phyloP scores from a whole-genome alignment of 1,140 invertebrate species.

The Gryllus bimaculatus region DNA sequence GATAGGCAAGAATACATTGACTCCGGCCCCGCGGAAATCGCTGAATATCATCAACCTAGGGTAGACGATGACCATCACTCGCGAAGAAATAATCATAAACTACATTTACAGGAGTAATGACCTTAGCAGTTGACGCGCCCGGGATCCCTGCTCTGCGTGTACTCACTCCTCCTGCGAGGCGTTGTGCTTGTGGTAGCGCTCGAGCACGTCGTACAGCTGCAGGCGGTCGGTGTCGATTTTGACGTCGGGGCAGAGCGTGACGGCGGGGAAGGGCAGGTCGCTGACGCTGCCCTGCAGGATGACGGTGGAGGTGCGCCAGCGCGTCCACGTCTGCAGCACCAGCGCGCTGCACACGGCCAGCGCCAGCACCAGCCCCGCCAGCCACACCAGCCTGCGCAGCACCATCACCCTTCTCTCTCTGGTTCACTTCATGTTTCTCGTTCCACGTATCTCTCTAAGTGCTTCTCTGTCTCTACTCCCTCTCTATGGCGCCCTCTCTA shows the following conservation, averaged over 20 bases:
- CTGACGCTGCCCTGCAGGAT: not conserved
- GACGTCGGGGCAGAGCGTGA: not conserved
- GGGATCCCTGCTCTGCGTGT: not conserved
- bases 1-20: no score
- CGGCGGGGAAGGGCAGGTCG: not conserved
- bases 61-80: no score
- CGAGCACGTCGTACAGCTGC: no score
- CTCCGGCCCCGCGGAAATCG: no score
- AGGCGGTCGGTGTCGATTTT: not conserved
- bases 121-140: no score
- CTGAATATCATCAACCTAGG: no score
- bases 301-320: not conserved
- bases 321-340: not conserved
- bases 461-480: no score
- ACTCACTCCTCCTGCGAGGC: not conserved
- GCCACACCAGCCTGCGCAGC: not conserved
- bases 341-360: not conserved
- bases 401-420: no score
- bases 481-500: no score
- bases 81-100: not conserved
- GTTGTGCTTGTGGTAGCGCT: not conserved
- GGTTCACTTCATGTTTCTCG: no score
- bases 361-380: not conserved
- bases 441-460: no score
- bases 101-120: not conserved